Percentiles rank a stretch among this genome's conserved stretches.
Conservation (phyloP, 1,140 invertebrate species). For the Zaprionus tsacasi region DNA sequence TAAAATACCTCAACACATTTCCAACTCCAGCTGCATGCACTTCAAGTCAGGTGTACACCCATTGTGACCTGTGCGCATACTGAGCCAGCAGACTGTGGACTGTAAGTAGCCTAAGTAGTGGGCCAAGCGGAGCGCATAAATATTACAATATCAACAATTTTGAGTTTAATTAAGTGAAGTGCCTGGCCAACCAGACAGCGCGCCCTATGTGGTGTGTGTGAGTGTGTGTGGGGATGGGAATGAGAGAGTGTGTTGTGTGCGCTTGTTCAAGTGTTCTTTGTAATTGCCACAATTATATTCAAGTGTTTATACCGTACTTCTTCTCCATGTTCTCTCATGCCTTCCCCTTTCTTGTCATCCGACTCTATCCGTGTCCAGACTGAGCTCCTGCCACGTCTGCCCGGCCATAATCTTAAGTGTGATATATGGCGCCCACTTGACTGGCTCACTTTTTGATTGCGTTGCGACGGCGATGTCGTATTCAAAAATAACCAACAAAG, state of each 20-base stretch:
- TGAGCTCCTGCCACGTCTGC: slow-evolving; percentile 16
- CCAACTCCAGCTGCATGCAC: neutral
- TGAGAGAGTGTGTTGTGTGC: slow-evolving; percentile 1
- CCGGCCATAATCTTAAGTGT: slow-evolving; percentile 50
- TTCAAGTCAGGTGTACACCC: neutral
- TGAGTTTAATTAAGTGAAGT: slow-evolving; percentile 62
- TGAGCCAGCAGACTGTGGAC: neutral
- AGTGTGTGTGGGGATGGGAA: slow-evolving; percentile 5
- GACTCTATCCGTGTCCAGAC: slow-evolving; percentile 12
- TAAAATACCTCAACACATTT: neutral
- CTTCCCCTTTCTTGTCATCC: neutral
- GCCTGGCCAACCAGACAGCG: slow-evolving; percentile 21
- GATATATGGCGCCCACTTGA: slow-evolving; percentile 40
- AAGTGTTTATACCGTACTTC: slow-evolving; percentile 44
- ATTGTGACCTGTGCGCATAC: neutral
- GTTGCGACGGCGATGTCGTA: slow-evolving; percentile 18
- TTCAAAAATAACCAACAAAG: slow-evolving; percentile 33
- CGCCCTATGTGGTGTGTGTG: slow-evolving; percentile 12
- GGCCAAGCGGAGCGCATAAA: slow-evolving; percentile 39
- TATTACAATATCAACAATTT: slow-evolving; percentile 57
- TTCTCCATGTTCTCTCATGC: neutral
- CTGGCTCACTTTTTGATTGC: slow-evolving; percentile 40
- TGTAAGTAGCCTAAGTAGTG: slow-evolving; percentile 7
- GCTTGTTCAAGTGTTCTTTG: slow-evolving; percentile 24
- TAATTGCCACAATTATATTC: slow-evolving; percentile 64